Evolutionary conservation across 2,888 invertebrate genomes (phyloP), one percentile per base, ranked within the genome.

Genomic region (Machimus atricapillus): DNA sequence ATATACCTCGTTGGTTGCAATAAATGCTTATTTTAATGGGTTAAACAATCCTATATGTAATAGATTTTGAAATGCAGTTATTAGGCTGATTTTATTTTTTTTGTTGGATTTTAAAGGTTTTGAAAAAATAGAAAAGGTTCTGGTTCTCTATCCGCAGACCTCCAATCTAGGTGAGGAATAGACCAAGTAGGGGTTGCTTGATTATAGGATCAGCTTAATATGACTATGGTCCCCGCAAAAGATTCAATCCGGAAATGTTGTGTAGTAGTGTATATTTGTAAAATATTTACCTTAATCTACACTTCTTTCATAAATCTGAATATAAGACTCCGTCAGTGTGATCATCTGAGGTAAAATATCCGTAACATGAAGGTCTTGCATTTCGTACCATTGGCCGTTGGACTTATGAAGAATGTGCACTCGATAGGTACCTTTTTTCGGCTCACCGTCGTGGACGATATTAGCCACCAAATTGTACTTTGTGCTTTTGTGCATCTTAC

Each of bases 271-370:
- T 78, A 19, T 78, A 78, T 78, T 81, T 52, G 16, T 46, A 19
- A 46, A 16, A 14, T 27, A n/a, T 73, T 74, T 16, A 14, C 40
- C 66, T 40, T 73, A 88, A 31, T 88, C 88, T 19, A 76, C 7
- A 86, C 83, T 88, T 81, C 79, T 91, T 92, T 96, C 96, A 93
- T 96, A 96, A 90, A 96, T 95, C 93, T 99, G 99, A 91, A 99
- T 98, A 91, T 99, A 99, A 4, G 99, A 98, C 93, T 99, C 99
- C 1, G 99, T 99, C 27, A 99, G 94, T 0, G 99, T 99, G 88
- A 99, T 99, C 99, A 99, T 99, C 93, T 99, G 99, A 5, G 99
- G 99, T 87, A 99, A 94, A 90, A 99, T 99, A 92, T 98, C 98
- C 8, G 97, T 98, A 0, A 99, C 99, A 91, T 99, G 99, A 86